A percentile compares a stretch with the other conserved stretches of the same genome.
Conservation (phyloP, 2,797 vertebrate genomes). For the Sebastes iracundus region DNA sequence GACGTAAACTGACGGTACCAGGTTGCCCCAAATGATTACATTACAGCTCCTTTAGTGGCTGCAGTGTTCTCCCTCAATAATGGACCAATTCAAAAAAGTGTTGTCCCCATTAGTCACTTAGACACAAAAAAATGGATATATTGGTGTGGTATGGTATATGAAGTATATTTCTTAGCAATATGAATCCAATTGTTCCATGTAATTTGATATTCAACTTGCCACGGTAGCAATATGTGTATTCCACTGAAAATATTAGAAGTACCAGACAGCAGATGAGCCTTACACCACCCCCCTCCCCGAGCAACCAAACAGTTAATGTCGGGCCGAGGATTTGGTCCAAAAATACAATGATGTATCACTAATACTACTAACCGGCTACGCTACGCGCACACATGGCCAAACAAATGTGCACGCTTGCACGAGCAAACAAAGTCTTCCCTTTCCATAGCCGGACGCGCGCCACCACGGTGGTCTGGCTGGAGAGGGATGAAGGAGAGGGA, state of each 20-base stretch:
- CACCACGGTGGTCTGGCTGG: constrained; percentile 78
- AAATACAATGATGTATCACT: constrained; percentile 38
- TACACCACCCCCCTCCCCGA: neutral
- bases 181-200: neutral
- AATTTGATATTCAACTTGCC: neutral
- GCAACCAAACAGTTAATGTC: constrained; percentile 32
- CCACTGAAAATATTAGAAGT: neutral
- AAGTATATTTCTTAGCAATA: neutral
- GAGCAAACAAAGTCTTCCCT: constrained; percentile 64
- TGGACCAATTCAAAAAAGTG: too few species aligned
- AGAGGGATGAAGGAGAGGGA: constrained; percentile 77
- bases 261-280: constrained; percentile 35
- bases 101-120: too few species aligned
- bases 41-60: too few species aligned
- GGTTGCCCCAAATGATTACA: too few species aligned
- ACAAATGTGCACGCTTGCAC: constrained; percentile 42
- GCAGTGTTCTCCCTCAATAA: too few species aligned
- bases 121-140: too few species aligned
- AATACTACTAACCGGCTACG: constrained; percentile 11
- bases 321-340: constrained; percentile 43
- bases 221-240: neutral
- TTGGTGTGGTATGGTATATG: too few species aligned
- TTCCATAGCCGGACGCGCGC: constrained; percentile 58
- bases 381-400: constrained; percentile 26
- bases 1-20: too few species aligned